Conservation (phyloP, 2,888 invertebrate genomes). For the Gisinianus flammeolus region DNA sequence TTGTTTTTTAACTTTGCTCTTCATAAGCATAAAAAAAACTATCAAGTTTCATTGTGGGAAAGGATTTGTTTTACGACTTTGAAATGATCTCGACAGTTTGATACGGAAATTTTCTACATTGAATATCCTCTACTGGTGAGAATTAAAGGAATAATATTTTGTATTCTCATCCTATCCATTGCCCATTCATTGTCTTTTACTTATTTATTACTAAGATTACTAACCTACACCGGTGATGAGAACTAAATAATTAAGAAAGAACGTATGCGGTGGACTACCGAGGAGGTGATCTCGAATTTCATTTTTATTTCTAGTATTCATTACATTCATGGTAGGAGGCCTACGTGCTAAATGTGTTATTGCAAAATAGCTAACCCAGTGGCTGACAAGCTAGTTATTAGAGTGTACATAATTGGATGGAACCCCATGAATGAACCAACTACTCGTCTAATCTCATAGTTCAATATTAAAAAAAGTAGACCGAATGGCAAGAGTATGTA, state of each 20-base stretch:
- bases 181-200: not conserved
- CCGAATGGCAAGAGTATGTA: no score
- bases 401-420: no score
- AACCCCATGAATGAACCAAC: no score
- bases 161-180: not conserved
- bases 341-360: not conserved
- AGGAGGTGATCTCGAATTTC: not conserved
- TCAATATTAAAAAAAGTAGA: no score
- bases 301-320: not conserved
- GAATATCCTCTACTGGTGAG: not conserved
- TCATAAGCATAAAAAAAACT: not conserved
- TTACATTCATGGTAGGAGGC: slow-evolving; percentile 6
- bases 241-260: not conserved
- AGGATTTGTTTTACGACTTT: not conserved
- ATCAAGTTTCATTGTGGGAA: not conserved
- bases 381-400: no score
- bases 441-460: no score
- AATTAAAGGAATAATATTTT: not conserved
- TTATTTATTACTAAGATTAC: not conserved
- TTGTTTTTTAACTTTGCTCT: no score
- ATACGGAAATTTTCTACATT: not conserved
- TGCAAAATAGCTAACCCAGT: no score
- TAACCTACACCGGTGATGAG: not conserved
- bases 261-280: slow-evolving; percentile 18
- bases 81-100: not conserved